Conservation (phyloP, 2,797 vertebrate genomes). For the Thalassophryne amazonica region DNA sequence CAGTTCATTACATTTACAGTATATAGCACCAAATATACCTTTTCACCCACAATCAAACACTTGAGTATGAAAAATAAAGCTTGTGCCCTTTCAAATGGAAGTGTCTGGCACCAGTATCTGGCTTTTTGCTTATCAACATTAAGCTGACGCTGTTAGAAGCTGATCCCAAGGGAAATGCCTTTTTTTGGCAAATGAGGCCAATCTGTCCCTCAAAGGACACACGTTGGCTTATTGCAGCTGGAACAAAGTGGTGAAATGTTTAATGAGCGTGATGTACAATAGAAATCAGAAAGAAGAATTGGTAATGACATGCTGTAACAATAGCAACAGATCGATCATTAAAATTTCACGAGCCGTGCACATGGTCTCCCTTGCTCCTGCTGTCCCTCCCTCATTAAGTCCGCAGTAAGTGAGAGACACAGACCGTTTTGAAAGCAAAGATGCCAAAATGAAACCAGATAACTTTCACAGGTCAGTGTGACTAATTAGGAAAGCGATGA, state of each 20-base stretch:
- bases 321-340: slow-evolving; percentile 28
- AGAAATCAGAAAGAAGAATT: slow-evolving; percentile 34
- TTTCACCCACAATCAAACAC: no score
- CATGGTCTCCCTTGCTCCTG: slow-evolving; percentile 32
- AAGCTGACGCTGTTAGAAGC: slow-evolving; percentile 43
- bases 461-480: slow-evolving; percentile 13
- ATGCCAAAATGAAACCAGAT: slow-evolving; percentile 18
- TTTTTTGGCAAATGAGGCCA: slow-evolving; percentile 44
- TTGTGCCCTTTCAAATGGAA: slow-evolving; percentile 45
- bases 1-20: no score
- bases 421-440: slow-evolving; percentile 20
- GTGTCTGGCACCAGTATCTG: slow-evolving; percentile 35
- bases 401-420: slow-evolving; percentile 12
- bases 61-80: no score
- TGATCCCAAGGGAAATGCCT: slow-evolving; percentile 37
- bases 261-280: slow-evolving; percentile 52
- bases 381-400: slow-evolving; percentile 49
- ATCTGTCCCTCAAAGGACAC: slow-evolving; percentile 29
- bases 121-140: slow-evolving; percentile 38
- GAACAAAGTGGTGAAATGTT: slow-evolving; percentile 27
- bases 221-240: slow-evolving; percentile 28
- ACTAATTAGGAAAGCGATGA: slow-evolving; percentile 44
- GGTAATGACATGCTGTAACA: slow-evolving; percentile 44
- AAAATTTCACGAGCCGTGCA: slow-evolving; percentile 16
- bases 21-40: no score